phyloP scores from a whole-genome alignment of 2,797 vertebrate genomes.

The Chrosomus eos region DNA sequence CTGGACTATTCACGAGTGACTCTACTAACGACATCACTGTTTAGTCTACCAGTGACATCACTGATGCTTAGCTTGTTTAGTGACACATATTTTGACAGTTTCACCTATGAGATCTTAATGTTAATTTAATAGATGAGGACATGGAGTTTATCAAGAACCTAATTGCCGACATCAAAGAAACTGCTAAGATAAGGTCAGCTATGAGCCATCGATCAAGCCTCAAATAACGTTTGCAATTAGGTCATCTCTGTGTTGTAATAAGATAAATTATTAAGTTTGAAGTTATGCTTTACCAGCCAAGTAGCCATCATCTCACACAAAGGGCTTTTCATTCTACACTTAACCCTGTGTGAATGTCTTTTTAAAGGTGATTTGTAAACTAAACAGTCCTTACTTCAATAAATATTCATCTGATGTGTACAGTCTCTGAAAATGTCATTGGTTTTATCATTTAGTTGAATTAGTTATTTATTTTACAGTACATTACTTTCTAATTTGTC shows the following conservation, averaged over 20 bases:
- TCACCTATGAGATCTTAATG: neutral
- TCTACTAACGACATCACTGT: neutral
- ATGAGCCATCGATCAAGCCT: neutral
- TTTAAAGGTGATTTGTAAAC: neutral
- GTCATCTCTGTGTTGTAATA: neutral
- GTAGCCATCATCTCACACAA: no score
- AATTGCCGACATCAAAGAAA: neutral
- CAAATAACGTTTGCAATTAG: constrained; percentile 26
- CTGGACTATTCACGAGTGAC: neutral
- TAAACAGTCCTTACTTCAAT: neutral
- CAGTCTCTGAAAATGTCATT: neutral
- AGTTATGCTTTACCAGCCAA: no score
- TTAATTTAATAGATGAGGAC: neutral
- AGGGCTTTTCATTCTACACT: no score
- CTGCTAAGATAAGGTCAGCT: neutral
- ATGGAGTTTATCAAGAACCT: neutral
- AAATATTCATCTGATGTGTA: constrained; percentile 15
- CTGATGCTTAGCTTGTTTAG: neutral
- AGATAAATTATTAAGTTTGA: no score
- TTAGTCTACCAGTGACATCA: neutral
- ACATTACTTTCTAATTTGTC: neutral
- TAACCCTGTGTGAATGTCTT: neutral
- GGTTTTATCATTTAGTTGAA: neutral
- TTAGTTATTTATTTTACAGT: neutral
- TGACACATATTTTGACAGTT: neutral